Percentiles rank a stretch among this genome's conserved stretches.
Conservation (phyloP, 1,140 invertebrate genomes). For the Diabrotica virgifera region DNA sequence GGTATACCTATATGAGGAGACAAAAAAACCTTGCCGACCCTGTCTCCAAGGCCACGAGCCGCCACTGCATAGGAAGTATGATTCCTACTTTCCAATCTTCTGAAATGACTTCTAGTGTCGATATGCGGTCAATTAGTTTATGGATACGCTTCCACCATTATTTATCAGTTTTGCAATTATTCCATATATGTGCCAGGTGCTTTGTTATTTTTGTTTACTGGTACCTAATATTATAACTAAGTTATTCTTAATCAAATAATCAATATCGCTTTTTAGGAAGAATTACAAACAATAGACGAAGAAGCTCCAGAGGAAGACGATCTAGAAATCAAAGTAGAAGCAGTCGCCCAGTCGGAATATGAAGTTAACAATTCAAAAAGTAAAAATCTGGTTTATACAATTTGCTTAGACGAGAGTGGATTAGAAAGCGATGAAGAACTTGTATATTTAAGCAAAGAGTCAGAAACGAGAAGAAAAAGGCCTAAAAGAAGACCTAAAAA, state of each 20-base stretch:
- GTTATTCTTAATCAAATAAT: not conserved
- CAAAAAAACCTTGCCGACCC: too few relatives aligned
- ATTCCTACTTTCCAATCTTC: too few relatives aligned
- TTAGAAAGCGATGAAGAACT: slow-evolving; percentile 12
- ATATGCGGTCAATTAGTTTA: too few relatives aligned
- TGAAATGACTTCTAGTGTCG: too few relatives aligned
- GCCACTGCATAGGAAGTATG: too few relatives aligned
- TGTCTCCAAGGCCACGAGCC: too few relatives aligned
- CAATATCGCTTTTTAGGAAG: not conserved
- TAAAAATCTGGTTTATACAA: slow-evolving; percentile 2
- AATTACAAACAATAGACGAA: not conserved
- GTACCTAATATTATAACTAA: not conserved
- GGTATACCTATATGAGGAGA: too few relatives aligned
- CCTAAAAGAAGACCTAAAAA: not conserved
- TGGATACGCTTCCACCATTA: too few relatives aligned
- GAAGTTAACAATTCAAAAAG: not conserved
- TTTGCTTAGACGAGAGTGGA: slow-evolving; percentile 7
- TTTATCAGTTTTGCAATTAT: too few relatives aligned
- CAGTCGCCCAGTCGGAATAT: not conserved
- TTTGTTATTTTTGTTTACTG: too few relatives aligned
- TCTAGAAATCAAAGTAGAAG: not conserved
- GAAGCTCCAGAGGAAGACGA: not conserved
- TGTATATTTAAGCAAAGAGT: not conserved
- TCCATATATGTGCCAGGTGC: too few relatives aligned
- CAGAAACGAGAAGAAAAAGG: not conserved